Base-by-base conservation (phyloP, 92 coral and sea anemone genomes). In the Metridium senile region DNA sequence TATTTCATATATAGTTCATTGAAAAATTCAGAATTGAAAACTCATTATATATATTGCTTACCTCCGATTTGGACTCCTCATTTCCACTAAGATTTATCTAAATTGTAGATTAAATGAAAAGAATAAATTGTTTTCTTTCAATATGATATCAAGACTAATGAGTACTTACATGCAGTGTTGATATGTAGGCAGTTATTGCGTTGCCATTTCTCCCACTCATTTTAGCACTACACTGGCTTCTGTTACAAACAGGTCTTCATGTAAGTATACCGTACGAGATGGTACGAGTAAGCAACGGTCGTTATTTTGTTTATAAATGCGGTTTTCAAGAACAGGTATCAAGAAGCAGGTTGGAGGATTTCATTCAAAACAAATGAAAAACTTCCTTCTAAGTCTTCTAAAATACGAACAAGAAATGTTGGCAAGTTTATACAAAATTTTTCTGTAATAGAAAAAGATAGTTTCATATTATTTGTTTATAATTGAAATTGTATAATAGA, bases 121-220 rank as follows among this genome's bases (percentile, higher is more conserved):
- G 25, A 26, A 3, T 6, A 53, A 53, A 53, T 18, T 4, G 2
- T 7, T 21, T 58, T 58, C 4, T 28, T 59, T 26, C 29, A 10
- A 10, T 1, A 59, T 10, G 66, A 7, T 2, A 26, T 10, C 1
- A 59, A 29, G n/a, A 21, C 4, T 59, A 54, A 10, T 22, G 11
- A 9, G 22, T 22, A 28, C 74, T 71, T 56, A 72, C 76, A 33
- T 58, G 51, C 33, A 72, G 26, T 20, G 76, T 72, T 16, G 76
- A 72, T 11, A 72, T 72, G 23, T 72, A 72, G 6, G 76, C 53
- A 26, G 27, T 32, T 2, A 72, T 33, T 30, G 3, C 30, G 26
- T 53, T 47, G 20, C 52, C 31, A 10, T 56, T 54, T 72, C 20
- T 20, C 20, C 49, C 28, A 4, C 31, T 32, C 76, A 72, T 72